Percentiles rank a stretch among this genome's conserved stretches.
phyloP scores from a whole-genome alignment of 2,797 vertebrate species.

The Hemibagrus guttatus region DNA sequence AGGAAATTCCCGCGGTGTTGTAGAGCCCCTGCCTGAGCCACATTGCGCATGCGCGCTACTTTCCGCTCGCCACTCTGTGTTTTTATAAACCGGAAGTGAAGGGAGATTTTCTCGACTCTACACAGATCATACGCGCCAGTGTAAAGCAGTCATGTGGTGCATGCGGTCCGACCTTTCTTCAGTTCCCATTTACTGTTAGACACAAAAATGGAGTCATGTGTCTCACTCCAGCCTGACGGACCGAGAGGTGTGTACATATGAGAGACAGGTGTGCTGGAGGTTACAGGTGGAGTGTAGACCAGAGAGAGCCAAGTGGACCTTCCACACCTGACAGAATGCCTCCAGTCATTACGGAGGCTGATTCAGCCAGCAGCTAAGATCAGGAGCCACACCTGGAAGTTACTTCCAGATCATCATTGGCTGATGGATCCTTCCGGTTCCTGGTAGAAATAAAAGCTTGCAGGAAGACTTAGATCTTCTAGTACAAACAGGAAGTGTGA shows the following conservation, averaged over 20 bases:
- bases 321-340: neutral
- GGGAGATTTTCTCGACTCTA: neutral
- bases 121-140: no score
- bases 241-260: neutral
- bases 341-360: neutral
- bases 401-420: neutral
- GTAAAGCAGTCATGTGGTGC: neutral
- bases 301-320: neutral
- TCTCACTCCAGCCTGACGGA: neutral
- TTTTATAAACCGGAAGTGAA: no score
- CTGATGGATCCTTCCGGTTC: neutral
- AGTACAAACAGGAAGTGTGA: neutral
- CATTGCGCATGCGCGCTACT: neutral
- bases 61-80: no score
- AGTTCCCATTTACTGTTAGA: neutral
- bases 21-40: neutral
- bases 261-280: neutral
- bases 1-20: conserved; percentile 1
- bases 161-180: neutral
- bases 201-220: neutral
- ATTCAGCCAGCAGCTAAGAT: neutral
- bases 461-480: neutral
- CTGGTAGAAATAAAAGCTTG: neutral
- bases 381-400: neutral
- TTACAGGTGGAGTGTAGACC: neutral